Evolutionary conservation across 1,140 invertebrate genomes (phyloP).

Genomic region (Medauroidea extradentata): DNA sequence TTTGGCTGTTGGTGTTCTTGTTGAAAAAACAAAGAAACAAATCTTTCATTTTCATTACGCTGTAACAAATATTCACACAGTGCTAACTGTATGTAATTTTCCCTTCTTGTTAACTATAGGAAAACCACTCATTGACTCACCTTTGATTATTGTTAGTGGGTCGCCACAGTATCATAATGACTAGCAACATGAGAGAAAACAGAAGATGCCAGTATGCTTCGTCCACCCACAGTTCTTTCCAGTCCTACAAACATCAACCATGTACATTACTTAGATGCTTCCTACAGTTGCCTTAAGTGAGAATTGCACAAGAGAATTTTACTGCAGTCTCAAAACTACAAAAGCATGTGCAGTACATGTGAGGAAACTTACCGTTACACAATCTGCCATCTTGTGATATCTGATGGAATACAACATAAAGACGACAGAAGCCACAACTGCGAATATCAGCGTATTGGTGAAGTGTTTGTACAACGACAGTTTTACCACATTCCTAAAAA

Average conservation of each 20-base stretch:
- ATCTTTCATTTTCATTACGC: too few species aligned
- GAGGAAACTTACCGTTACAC: conserved; percentile 58
- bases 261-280: too few species aligned
- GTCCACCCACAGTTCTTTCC: conserved; percentile 89
- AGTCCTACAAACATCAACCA: conserved; percentile 57
- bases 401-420: conserved; percentile 92
- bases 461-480: conserved; percentile 87
- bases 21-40: conserved; percentile 11
- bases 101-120: too few species aligned
- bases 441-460: conserved; percentile 87
- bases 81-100: too few species aligned
- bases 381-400: conserved; percentile 63
- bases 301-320: too few species aligned
- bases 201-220: conserved; percentile 92
- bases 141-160: conserved; percentile 93
- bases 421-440: conserved; percentile 79
- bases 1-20: too few species aligned
- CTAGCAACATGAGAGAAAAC: conserved; percentile 80
- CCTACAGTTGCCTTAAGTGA: too few species aligned
- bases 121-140: too few species aligned
- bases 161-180: conserved; percentile 92
- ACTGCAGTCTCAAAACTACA: too few species aligned
- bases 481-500: conserved; percentile 77
- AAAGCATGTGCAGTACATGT: too few species aligned
- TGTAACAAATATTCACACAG: too few species aligned